These are phyloP conservation scores for Nasonia vitripennis DNA, from an alignment of 1,140 invertebrate genomes.

Conservation along the genomic window DNA sequence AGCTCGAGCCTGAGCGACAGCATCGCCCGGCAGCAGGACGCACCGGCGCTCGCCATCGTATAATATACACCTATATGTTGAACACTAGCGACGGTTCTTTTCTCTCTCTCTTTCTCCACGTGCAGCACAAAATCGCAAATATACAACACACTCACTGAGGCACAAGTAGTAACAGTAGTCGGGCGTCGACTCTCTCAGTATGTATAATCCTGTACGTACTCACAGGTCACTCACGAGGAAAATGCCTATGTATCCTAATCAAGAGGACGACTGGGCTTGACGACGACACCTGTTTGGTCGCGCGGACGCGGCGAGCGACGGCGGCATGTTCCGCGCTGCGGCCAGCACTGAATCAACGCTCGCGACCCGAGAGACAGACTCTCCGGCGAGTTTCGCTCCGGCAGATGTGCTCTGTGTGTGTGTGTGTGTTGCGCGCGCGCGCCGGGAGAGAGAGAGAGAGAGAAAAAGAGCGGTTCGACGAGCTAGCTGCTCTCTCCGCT, in stretches of 20 bases:
- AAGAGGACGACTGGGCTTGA: neutral
- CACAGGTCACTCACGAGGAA: too few relatives aligned
- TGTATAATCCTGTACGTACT: too few relatives aligned
- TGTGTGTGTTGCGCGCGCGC: neutral
- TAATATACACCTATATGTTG: neutral
- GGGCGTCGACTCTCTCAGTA: neutral
- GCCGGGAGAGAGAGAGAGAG: neutral
- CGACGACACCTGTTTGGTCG: slow-evolving; percentile 9
- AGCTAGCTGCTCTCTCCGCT: neutral
- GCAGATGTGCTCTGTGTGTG: neutral
- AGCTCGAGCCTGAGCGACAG: slow-evolving; percentile 6
- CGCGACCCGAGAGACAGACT: neutral
- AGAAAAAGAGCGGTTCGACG: neutral
- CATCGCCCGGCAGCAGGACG: slow-evolving; percentile 37
- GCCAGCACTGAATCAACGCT: slow-evolving; percentile 8
- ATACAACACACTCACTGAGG: neutral
- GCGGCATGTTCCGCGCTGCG: neutral
- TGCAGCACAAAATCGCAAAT: neutral
- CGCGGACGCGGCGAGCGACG: slow-evolving; percentile 5
- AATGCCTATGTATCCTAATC: neutral
- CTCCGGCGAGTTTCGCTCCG: neutral
- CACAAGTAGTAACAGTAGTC: too few relatives aligned
- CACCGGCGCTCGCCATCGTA: slow-evolving; percentile 25
- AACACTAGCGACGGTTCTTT: neutral
- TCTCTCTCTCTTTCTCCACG: neutral